phyloP scores from a whole-genome alignment of 2,888 invertebrate genomes.

The Dynastes grantii region DNA sequence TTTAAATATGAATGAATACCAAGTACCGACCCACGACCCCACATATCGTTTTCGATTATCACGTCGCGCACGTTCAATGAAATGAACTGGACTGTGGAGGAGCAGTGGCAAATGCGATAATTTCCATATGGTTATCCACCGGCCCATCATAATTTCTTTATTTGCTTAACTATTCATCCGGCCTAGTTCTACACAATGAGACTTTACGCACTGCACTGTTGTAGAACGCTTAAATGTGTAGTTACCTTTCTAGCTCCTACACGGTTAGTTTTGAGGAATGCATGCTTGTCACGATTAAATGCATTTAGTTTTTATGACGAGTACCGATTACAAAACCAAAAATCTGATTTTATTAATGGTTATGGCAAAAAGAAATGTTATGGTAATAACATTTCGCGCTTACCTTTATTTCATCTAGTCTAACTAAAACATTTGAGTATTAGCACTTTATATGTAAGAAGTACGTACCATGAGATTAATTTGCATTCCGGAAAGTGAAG shows the following conservation, averaged over 20 bases:
- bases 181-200: constrained; percentile 19
- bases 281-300: constrained; percentile 22
- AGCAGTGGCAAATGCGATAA: constrained; percentile 39
- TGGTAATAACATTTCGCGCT: too few species aligned
- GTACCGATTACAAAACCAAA: too few species aligned
- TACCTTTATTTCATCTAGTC: too few species aligned
- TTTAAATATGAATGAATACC: constrained; percentile 44
- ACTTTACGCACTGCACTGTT: not conserved
- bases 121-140: constrained; percentile 30
- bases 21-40: constrained; percentile 46
- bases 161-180: constrained; percentile 42
- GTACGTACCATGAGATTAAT: too few species aligned
- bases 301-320: not conserved
- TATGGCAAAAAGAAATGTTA: too few species aligned
- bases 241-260: not conserved
- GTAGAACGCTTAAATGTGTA: constrained; percentile 1
- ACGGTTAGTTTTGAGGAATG: constrained; percentile 8
- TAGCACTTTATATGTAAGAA: too few species aligned
- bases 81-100: constrained; percentile 32
- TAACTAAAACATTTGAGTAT: too few species aligned
- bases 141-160: constrained; percentile 43
- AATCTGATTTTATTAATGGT: too few species aligned
- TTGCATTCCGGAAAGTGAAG: too few species aligned
- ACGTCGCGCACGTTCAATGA: constrained; percentile 41
- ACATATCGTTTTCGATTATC: constrained; percentile 46